Evolutionary conservation across 2,888 invertebrate genomes (phyloP).

Genomic region (Molorchus minor): DNA sequence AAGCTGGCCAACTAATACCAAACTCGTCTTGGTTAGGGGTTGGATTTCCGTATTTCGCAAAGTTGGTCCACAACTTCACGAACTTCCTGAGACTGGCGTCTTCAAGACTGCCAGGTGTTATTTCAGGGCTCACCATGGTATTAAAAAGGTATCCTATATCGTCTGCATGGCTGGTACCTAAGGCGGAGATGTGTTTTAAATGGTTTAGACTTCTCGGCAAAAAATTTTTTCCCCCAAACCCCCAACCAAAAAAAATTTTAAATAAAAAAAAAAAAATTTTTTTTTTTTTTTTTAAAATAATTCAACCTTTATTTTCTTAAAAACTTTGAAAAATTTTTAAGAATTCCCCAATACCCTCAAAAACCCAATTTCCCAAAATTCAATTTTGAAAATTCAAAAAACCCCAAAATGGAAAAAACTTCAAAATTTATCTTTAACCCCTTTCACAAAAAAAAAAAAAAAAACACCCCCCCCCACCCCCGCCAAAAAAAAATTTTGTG

Average conservation of each 20-base stretch:
- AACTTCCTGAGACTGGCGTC: constrained; percentile 45
- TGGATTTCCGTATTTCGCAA: constrained; percentile 49
- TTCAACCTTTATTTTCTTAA: no score
- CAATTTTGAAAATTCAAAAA: no score
- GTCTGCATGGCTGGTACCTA: constrained; percentile 47
- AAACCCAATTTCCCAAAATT: no score
- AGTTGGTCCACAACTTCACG: constrained; percentile 52
- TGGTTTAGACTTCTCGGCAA: not conserved
- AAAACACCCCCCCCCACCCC: no score
- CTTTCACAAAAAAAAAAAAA: no score
- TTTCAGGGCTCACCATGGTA: constrained; percentile 35
- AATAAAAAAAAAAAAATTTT: constrained; percentile 6
- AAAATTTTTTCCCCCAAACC: no score
- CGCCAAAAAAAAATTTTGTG: no score
- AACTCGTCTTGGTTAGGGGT: constrained; percentile 36
- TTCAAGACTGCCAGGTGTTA: constrained; percentile 46
- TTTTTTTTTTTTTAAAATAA: not conserved
- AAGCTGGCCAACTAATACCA: constrained; percentile 48
- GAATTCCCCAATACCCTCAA: no score
- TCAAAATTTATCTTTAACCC: no score
- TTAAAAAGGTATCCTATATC: constrained; percentile 49
- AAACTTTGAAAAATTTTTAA: no score
- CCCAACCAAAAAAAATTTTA: not conserved
- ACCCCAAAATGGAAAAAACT: no score
- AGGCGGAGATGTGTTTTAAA: constrained; percentile 3